Evolutionary conservation across 2,113 vertebrate genomes (phyloP).

Genomic region (Megaceryle torquata): DNA sequence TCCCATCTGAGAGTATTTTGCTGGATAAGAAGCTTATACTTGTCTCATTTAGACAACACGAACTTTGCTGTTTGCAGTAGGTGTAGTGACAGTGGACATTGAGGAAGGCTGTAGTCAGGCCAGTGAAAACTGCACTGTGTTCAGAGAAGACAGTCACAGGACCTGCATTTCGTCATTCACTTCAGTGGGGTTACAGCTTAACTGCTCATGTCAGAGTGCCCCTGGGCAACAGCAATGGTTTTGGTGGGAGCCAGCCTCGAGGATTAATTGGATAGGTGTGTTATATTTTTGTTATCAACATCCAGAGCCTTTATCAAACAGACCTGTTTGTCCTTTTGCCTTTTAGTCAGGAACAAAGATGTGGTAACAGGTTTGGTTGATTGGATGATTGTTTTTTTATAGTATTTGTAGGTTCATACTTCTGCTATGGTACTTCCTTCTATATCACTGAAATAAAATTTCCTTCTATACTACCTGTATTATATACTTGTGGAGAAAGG

Average conservation of each 20-base stretch:
- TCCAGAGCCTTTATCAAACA: neutral
- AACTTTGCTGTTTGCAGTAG: neutral
- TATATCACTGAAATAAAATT: neutral
- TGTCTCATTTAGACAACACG: neutral
- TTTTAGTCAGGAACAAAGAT: neutral
- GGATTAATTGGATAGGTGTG: neutral
- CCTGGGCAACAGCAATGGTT: neutral
- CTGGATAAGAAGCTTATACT: neutral
- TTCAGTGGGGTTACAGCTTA: neutral
- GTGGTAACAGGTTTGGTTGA: neutral
- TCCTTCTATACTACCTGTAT: neutral
- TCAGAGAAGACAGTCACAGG: neutral
- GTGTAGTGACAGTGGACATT: fast-evolving
- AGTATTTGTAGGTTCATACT: neutral
- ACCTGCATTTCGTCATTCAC: neutral
- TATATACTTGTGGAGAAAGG: neutral
- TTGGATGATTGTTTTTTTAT: neutral
- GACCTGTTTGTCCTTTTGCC: neutral
- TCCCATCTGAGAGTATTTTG: neutral
- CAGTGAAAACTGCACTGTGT: neutral
- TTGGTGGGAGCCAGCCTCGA: neutral
- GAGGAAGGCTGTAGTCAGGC: neutral
- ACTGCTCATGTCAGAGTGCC: neutral
- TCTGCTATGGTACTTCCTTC: neutral
- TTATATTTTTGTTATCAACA: neutral